phyloP scores from a whole-genome alignment of 2,113 vertebrate genomes.

The Pachyramphus minor region DNA sequence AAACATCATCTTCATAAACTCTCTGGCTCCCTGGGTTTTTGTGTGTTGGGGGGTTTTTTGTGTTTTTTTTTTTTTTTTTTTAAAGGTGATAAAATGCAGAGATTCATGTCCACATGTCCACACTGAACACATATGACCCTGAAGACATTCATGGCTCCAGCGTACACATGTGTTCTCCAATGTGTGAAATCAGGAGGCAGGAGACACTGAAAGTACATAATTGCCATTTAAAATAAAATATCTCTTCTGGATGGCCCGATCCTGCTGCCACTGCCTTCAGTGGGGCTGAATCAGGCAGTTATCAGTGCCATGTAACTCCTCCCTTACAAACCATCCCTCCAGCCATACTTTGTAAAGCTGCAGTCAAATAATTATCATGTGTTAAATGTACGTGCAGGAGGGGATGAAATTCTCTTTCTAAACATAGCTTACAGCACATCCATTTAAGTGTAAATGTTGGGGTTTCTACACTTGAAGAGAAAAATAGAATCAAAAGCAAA shows the following conservation, averaged over 20 bases:
- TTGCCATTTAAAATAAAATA: background rate
- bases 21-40: background rate
- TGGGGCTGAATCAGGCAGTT: background rate
- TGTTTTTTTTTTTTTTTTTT: background rate
- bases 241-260: background rate
- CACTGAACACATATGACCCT: rapidly evolving
- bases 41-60: too few species aligned
- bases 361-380: background rate
- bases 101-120: background rate
- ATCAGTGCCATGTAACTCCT: background rate
- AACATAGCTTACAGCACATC: constrained; percentile 18
- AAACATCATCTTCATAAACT: background rate
- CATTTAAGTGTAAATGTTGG: constrained; percentile 1
- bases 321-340: background rate
- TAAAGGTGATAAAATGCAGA: background rate
- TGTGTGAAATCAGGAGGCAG: background rate
- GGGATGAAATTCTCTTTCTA: constrained; percentile 17
- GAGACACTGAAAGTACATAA: background rate
- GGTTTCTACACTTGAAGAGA: background rate
- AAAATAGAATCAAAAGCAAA: constrained; percentile 12
- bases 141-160: background rate
- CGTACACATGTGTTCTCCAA: background rate
- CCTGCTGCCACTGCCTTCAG: background rate
- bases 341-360: constrained; percentile 29
- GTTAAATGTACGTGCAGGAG: background rate